Conservation (phyloP, 2,888 invertebrate species). For the Dryadula phaetusa region DNA sequence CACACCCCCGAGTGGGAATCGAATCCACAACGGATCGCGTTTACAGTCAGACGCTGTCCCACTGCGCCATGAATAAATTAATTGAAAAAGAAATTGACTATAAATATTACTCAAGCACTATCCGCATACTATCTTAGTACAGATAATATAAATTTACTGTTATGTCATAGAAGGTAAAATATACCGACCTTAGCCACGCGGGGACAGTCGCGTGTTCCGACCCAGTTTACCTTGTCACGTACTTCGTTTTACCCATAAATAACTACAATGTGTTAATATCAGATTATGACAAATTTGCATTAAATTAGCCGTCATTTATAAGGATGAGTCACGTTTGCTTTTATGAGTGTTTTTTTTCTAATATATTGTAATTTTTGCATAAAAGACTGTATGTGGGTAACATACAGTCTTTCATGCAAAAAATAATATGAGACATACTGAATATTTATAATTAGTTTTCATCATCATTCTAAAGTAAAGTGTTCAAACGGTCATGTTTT, state of each 20-base stretch:
- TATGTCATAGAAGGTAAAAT: background rate
- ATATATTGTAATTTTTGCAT: background rate
- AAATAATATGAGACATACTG: background rate
- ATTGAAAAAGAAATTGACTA: background rate
- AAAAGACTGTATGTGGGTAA: too few species aligned
- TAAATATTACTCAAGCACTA: background rate
- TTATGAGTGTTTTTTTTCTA: background rate
- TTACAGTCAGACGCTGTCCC: too few species aligned
- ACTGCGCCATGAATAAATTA: too few species aligned
- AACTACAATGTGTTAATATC: constrained; percentile 11
- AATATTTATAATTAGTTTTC: background rate
- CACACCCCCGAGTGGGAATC: too few species aligned
- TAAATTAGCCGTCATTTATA: constrained; percentile 7
- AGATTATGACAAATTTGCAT: constrained; percentile 8
- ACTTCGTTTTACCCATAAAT: constrained; percentile 14
- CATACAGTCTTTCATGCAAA: too few species aligned
- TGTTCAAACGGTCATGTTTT: too few species aligned
- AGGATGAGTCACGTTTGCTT: background rate
- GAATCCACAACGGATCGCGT: too few species aligned
- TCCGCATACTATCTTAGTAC: background rate
- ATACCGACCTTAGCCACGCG: background rate
- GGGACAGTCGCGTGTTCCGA: constrained; percentile 18
- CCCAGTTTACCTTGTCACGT: constrained; percentile 13
- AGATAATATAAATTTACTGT: constrained; percentile 7
- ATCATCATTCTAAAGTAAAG: too few species aligned